Conservation (phyloP, 1,140 invertebrate genomes). For the Dinoponera quadriceps region DNA sequence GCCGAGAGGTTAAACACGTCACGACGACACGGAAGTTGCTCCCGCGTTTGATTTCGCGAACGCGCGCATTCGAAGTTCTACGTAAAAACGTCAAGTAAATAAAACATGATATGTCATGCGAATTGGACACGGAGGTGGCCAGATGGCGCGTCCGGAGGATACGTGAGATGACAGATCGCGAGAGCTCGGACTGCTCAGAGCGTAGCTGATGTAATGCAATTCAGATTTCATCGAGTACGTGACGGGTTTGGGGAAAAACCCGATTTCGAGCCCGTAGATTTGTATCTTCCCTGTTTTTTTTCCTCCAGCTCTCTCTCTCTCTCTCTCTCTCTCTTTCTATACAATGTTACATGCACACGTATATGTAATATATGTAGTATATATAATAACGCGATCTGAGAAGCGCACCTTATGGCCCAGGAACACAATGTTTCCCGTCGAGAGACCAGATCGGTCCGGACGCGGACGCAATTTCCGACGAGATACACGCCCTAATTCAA, state of each 20-base stretch:
- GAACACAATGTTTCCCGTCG: background rate
- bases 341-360: no score
- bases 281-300: no score
- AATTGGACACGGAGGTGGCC: background rate
- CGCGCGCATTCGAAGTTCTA: background rate
- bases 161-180: background rate
- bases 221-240: background rate
- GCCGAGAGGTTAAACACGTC: background rate
- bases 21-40: background rate
- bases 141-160: background rate
- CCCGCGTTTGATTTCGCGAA: background rate
- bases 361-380: no score
- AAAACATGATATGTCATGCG: background rate
- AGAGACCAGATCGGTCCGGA: conserved; percentile 23
- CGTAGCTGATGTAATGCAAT: conserved; percentile 11
- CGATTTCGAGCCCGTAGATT: background rate
- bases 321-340: no score
- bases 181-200: background rate
- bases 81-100: background rate
- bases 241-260: background rate
- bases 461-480: conserved; percentile 74
- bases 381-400: background rate
- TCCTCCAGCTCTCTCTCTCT: no score
- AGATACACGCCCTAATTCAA: conserved; percentile 69
- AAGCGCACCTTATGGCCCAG: background rate